These are phyloP conservation scores for Tympanuchus pallidicinctus DNA, from an alignment of 2,113 vertebrate species.

Conservation along the genomic window DNA sequence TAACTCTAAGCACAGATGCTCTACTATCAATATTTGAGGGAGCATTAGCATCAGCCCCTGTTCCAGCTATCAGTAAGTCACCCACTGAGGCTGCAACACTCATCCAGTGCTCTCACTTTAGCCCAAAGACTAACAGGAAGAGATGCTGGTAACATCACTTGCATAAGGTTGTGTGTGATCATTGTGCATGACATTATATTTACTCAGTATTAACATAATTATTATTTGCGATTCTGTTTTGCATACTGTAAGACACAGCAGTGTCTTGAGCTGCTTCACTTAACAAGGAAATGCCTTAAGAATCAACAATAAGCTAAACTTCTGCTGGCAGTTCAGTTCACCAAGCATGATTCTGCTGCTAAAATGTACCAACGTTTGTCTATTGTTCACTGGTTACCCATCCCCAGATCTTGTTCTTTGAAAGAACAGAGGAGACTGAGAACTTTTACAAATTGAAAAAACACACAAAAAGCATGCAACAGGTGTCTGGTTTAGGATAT, in stretches of 20 bases:
- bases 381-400: not conserved
- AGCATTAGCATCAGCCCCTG: not conserved
- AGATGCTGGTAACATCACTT: not conserved
- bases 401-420: not conserved
- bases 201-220: not conserved
- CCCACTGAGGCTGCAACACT: not conserved
- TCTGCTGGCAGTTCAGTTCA: not conserved
- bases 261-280: not conserved
- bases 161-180: not conserved
- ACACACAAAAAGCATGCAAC: rapidly evolving
- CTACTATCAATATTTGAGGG: not conserved
- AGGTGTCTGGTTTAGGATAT: not conserved
- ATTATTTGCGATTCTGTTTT: not conserved
- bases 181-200: not conserved
- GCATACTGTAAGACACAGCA: not conserved
- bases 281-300: not conserved
- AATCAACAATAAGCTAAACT: not conserved
- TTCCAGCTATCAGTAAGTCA: not conserved
- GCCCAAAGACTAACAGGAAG: not conserved
- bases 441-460: not conserved
- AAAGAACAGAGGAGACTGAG: not conserved
- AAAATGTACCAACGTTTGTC: rapidly evolving
- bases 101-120: rapidly evolving
- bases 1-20: not conserved
- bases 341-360: not conserved